Conservation (phyloP, 2,113 vertebrate genomes). For the Amphiprion ocellaris region DNA sequence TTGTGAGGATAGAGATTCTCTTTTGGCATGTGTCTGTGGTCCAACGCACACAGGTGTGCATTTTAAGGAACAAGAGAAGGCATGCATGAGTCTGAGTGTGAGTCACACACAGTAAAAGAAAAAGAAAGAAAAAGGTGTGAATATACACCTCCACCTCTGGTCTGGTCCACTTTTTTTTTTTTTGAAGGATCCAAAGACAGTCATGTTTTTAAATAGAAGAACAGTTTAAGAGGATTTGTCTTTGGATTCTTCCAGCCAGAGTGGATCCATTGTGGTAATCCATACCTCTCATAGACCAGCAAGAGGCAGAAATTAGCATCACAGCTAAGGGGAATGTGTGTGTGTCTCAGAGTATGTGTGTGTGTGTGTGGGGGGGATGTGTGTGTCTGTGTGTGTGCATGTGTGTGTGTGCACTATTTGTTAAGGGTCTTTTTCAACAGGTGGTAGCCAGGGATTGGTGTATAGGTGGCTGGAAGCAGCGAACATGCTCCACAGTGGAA, state of each 20-base stretch:
- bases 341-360: slow-evolving; percentile 22
- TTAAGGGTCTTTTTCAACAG: slow-evolving; percentile 86
- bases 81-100: slow-evolving; percentile 74
- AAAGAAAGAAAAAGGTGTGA: slow-evolving; percentile 46
- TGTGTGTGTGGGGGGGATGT: slow-evolving; percentile 1
- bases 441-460: slow-evolving; percentile 99
- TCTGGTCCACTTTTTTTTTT: slow-evolving; percentile 34
- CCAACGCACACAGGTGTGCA: slow-evolving; percentile 49
- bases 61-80: slow-evolving; percentile 58
- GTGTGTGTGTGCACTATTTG: slow-evolving; percentile 43
- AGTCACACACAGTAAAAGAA: slow-evolving; percentile 59
- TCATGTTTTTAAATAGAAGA: slow-evolving; percentile 30
- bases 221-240: slow-evolving; percentile 55
- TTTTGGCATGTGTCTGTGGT: slow-evolving; percentile 55
- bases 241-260: slow-evolving; percentile 52
- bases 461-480: slow-evolving; percentile 99
- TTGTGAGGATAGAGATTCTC: background rate
- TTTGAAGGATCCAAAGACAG: slow-evolving; percentile 62
- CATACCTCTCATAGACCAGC: slow-evolving; percentile 58
- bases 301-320: slow-evolving; percentile 68
- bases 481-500: slow-evolving; percentile 97
- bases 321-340: slow-evolving; percentile 56
- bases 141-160: slow-evolving; percentile 56
- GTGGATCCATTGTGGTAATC: slow-evolving; percentile 24
- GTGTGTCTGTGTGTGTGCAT: slow-evolving; percentile 18